A percentile compares a stretch with the other conserved stretches of the same genome.
Conservation (phyloP, 2,113 vertebrate species). For the Edolisoma coerulescens region DNA sequence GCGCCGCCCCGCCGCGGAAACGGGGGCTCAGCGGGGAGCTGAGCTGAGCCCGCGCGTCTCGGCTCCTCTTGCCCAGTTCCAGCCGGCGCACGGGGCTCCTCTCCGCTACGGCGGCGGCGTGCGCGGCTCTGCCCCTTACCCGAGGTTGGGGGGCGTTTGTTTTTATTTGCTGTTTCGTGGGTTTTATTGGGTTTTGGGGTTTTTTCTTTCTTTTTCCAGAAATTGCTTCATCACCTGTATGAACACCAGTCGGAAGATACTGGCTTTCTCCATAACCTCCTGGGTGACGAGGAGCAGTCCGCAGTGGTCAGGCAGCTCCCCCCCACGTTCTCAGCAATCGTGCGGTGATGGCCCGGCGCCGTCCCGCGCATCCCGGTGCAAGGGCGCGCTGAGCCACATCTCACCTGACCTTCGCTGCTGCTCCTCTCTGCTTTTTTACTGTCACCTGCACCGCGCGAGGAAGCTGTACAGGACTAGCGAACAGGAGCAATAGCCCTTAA, state of each 20-base stretch:
- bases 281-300: too few species aligned
- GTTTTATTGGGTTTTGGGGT: rapidly evolving
- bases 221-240: not conserved
- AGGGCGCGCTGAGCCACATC: not conserved
- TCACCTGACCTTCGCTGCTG: not conserved
- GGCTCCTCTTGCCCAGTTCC: not conserved
- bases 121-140: not conserved
- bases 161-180: not conserved
- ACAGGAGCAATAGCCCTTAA: not conserved
- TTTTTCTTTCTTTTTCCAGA: not conserved
- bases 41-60: not conserved
- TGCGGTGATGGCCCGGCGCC: rapidly evolving
- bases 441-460: rapidly evolving
- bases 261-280: rapidly evolving
- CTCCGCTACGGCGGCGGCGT: not conserved
- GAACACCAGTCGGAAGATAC: not conserved
- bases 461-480: rapidly evolving
- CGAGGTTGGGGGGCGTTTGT: not conserved
- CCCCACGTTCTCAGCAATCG: not conserved
- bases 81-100: not conserved
- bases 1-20: not conserved
- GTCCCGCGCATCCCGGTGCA: too few species aligned
- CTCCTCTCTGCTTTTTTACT: not conserved
- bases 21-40: not conserved
- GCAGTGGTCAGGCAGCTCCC: not conserved